Percentiles rank a stretch among this genome's conserved stretches.
These are phyloP conservation scores for Neoarius graeffei DNA, from an alignment of 2,113 vertebrate genomes.

Conservation along the genomic window DNA sequence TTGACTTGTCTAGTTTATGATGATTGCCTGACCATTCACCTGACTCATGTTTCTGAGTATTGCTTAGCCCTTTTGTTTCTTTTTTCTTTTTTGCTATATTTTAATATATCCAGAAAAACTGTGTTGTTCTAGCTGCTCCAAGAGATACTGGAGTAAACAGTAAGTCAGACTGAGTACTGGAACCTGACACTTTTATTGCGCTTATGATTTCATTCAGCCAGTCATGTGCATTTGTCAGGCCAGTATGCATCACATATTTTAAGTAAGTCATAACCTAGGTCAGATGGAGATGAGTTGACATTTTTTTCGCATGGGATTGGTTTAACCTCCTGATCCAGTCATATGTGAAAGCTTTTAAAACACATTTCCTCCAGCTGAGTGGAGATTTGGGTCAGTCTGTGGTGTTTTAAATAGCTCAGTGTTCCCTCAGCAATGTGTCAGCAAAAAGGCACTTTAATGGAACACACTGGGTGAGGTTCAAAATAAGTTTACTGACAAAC, in stretches of 20 bases:
- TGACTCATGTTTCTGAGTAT: not conserved
- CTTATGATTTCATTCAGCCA: not conserved
- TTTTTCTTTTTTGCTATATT: not conserved
- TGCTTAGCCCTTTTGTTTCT: not conserved
- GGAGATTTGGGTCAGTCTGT: slow-evolving; percentile 16
- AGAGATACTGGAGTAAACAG: not conserved
- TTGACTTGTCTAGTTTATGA: not conserved
- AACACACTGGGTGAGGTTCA: not conserved
- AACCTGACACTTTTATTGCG: not conserved
- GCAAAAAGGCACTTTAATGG: slow-evolving; percentile 15
- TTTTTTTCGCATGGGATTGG: not conserved
- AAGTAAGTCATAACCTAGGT: not conserved
- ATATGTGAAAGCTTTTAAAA: slow-evolving; percentile 21
- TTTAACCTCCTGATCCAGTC: not conserved
- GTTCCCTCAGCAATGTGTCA: slow-evolving; percentile 1
- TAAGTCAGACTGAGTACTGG: too few relatives aligned
- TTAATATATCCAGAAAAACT: too few relatives aligned
- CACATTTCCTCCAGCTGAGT: slow-evolving; percentile 13
- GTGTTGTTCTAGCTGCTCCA: not conserved
- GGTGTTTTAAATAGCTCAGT: not conserved
- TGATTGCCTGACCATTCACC: not conserved
- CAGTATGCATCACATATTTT: not conserved
- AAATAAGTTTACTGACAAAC: not conserved
- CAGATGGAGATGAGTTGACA: not conserved
- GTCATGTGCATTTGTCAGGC: not conserved